These are phyloP conservation scores for Lepidocolaptes lacrymiger DNA, from an alignment of 2,797 vertebrate genomes.

Conservation along the genomic window DNA sequence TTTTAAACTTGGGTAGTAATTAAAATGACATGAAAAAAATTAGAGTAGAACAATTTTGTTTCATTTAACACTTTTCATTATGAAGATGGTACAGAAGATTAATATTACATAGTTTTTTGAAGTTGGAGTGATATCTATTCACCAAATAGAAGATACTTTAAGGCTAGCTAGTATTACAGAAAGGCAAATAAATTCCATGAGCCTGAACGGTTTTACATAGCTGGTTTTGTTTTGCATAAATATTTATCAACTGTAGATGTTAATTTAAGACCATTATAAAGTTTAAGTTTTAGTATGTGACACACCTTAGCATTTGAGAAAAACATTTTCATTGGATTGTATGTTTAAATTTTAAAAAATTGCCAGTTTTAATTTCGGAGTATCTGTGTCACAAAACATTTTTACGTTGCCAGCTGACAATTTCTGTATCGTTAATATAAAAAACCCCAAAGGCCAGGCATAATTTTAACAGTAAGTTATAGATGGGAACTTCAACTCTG, in stretches of 20 bases:
- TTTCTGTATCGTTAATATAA: neutral
- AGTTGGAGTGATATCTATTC: neutral
- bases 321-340: neutral
- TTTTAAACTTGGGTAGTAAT: neutral
- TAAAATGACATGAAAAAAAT: neutral
- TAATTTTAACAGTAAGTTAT: neutral
- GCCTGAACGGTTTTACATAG: neutral
- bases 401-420: neutral
- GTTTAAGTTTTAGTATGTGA: neutral
- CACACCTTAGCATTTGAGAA: neutral
- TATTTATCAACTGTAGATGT: neutral
- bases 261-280: neutral
- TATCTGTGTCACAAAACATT: neutral
- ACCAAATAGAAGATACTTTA: neutral
- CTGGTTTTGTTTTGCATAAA: neutral
- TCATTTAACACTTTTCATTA: neutral
- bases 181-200: neutral
- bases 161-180: neutral
- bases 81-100: neutral
- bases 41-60: neutral
- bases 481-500: neutral
- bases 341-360: neutral
- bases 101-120: neutral
- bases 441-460: accelerated
- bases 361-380: neutral